A percentile compares a stretch with the other conserved stretches of the same genome.
These are phyloP conservation scores for Onychostoma macrolepis DNA, from an alignment of 2,113 vertebrate species.

Conservation along the genomic window DNA sequence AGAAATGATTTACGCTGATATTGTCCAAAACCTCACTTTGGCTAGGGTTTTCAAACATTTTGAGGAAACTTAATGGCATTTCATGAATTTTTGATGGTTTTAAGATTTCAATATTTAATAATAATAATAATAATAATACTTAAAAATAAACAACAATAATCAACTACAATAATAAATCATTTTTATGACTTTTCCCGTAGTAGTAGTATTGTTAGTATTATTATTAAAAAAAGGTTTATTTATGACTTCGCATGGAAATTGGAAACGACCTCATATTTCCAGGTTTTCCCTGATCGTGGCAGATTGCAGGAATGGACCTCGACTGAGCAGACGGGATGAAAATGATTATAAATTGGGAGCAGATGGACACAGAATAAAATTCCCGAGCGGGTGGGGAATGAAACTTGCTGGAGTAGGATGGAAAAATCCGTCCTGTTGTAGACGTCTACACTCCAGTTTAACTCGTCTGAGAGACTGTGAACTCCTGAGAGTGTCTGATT, in stretches of 20 bases:
- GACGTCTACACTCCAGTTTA: background rate
- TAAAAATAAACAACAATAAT: no score
- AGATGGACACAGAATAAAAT: slow-evolving; percentile 4
- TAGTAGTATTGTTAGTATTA: background rate
- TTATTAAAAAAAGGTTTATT: background rate
- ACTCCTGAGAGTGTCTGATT: slow-evolving; percentile 3
- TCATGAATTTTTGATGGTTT: background rate
- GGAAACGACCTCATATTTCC: background rate
- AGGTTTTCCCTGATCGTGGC: background rate
- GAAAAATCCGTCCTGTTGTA: background rate
- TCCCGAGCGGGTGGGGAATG: background rate
- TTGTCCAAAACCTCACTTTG: background rate
- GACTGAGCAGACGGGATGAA: slow-evolving; percentile 8
- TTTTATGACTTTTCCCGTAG: background rate
- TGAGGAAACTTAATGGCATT: background rate
- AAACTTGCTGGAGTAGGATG: background rate
- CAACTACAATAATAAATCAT: no score
- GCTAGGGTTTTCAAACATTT: background rate
- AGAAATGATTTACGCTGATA: background rate
- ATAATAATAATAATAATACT: background rate
- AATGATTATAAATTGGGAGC: slow-evolving; percentile 24
- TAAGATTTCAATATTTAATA: background rate
- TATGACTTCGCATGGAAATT: background rate
- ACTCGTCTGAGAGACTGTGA: slow-evolving; percentile 8
- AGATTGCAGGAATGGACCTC: background rate